phyloP scores from a whole-genome alignment of 2,113 vertebrate genomes.

The Urocitellus parryii region DNA sequence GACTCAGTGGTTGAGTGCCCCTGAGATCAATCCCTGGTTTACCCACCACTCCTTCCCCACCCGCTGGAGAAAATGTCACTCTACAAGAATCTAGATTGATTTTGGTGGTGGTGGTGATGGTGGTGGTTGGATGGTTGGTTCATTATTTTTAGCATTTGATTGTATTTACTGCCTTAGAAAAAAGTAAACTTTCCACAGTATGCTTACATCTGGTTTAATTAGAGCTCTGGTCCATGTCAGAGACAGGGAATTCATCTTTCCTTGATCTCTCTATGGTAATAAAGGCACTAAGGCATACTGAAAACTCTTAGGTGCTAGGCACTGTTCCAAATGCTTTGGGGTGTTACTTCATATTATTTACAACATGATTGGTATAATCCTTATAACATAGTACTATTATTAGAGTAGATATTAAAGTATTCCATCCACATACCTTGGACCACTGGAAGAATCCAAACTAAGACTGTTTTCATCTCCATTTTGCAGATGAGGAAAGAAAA shows the following conservation, averaged over 20 bases:
- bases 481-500: slow-evolving; percentile 46
- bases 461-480: background rate
- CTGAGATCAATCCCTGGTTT: no score
- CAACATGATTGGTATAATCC: background rate
- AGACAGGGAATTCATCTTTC: slow-evolving; percentile 14
- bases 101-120: background rate
- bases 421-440: background rate
- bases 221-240: background rate
- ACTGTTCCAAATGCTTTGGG: background rate
- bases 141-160: slow-evolving; percentile 28
- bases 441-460: slow-evolving; percentile 26
- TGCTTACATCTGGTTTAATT: background rate
- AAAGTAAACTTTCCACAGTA: background rate
- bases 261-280: background rate
- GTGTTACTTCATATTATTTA: background rate
- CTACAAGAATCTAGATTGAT: background rate
- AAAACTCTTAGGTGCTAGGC: background rate
- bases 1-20: no score
- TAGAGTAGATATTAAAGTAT: background rate
- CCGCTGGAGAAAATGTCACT: background rate
- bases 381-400: background rate
- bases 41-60: no score
- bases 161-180: slow-evolving; percentile 6
- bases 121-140: background rate
- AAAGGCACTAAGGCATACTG: background rate